These are phyloP conservation scores for Pyrrhosoma nymphula DNA, from an alignment of 2,888 invertebrate genomes.

Conservation along the genomic window DNA sequence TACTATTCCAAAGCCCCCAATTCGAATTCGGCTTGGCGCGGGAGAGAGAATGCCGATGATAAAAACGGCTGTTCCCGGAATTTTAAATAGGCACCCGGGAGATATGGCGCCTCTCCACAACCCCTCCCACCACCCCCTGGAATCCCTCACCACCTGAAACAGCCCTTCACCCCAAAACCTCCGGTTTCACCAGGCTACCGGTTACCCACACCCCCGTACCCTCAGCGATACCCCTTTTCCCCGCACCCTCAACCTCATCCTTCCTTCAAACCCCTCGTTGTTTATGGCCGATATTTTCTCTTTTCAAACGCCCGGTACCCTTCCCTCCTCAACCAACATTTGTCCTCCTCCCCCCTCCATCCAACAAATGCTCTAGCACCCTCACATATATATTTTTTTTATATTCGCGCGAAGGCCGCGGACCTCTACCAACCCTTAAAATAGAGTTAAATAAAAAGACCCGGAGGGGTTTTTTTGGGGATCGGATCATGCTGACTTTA, in stretches of 20 bases:
- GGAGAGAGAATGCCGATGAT: constrained; percentile 4
- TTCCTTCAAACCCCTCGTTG: background rate
- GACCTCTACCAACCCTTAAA: background rate
- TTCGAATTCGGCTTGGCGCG: background rate
- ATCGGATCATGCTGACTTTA: constrained; percentile 1
- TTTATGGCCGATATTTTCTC: constrained; percentile 10
- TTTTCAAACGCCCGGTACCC: background rate
- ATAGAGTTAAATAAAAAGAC: background rate
- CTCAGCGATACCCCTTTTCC: no score
- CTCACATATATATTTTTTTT: background rate
- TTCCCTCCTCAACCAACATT: background rate
- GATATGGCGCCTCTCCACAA: background rate
- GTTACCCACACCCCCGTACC: background rate
- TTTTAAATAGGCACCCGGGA: constrained; percentile 7
- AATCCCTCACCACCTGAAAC: no score
- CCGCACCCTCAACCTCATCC: no score
- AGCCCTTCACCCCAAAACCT: background rate
- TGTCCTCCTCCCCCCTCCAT: no score
- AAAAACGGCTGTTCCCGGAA: constrained; percentile 29
- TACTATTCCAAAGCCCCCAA: background rate
- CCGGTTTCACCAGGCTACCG: background rate
- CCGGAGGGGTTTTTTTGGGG: background rate
- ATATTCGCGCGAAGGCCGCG: background rate
- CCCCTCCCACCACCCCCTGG: background rate
- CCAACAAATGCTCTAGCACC: background rate